Base-by-base conservation (phyloP, 1,140 invertebrate species). In the Dendrolimus kikuchii region DNA sequence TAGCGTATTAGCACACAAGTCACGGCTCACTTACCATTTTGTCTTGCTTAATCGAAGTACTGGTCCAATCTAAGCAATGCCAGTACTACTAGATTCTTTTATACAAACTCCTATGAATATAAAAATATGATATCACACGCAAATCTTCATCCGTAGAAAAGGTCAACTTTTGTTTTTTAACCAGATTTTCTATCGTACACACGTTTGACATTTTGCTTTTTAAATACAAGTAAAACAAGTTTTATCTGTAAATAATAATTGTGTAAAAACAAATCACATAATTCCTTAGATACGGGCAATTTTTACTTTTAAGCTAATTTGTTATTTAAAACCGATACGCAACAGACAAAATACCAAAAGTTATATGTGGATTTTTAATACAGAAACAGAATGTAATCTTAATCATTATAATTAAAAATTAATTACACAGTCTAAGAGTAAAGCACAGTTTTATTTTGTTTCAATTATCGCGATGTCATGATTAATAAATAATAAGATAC, bases 171-270 rank as follows among this genome's bases (percentile, higher is more conserved):
- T 54, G 39, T 52, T 61, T 61, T 55, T 57, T 47, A 23, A 38
- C n/a, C 37, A 59, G 42, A 41, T 57, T 43, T 41, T 5, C 7
- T 38, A 40, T 51, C 42, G 37, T 37, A 43, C n/a, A 5, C 39
- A 39, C 40, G 48, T 49, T 60, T 68, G 65, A 68, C 65, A 64
- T 68, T 68, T 61, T 43, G 23, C 39, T n/a, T 59, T 52, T 46
- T 8, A 49, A 23, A 9, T 37, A 40, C 10, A 51, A 41, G 39
- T 46, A 47, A 46, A 51, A 50, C 54, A 5, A n/a, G 52, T 54
- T 54, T 47, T 6, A 5, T n/a, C n/a, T n/a, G n/a, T 45, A n/a
- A 6, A 45, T 23, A 23, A 23, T 23, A 23, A 23, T 23, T 23
- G 23, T 23, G 23, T 23, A 23, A 23, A 23, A 23, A 23, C 23